These are phyloP conservation scores for Podotricha telesiphe DNA, from an alignment of 2,888 invertebrate genomes.

Conservation along the genomic window DNA sequence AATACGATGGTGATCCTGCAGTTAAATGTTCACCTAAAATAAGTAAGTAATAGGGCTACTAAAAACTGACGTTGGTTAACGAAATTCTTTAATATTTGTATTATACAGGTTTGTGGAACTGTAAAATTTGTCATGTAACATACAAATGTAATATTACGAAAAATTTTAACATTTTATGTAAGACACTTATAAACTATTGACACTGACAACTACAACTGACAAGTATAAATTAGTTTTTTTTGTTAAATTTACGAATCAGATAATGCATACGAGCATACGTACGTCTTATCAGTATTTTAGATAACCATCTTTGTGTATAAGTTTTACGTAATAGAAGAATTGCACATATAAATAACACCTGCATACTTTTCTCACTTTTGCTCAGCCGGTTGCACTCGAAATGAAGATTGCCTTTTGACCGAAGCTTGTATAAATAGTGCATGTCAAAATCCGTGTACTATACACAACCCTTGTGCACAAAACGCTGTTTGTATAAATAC, in stretches of 20 bases:
- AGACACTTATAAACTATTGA: no score
- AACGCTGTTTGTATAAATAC: conserved; percentile 94
- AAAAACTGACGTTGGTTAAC: conserved; percentile 49
- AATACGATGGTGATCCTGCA: conserved; percentile 92
- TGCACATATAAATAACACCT: conserved; percentile 34
- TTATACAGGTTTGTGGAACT: not conserved
- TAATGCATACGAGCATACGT: no score
- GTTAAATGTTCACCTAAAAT: conserved; percentile 90
- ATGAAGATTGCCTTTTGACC: conserved; percentile 92
- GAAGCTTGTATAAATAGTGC: conserved; percentile 93
- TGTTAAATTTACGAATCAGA: no score
- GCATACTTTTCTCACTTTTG: conserved; percentile 54
- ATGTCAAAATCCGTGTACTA: conserved; percentile 94
- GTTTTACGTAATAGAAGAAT: not conserved
- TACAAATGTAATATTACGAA: not conserved
- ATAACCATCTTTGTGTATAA: not conserved
- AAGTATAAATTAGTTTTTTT: no score
- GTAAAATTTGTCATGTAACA: not conserved
- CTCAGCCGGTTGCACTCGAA: conserved; percentile 92
- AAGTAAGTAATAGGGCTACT: conserved; percentile 91
- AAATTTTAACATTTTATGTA: no score
- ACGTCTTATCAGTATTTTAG: not conserved
- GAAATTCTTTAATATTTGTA: conserved; percentile 1
- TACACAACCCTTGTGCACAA: conserved; percentile 92
- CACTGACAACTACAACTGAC: no score